phyloP scores from a whole-genome alignment of 2,113 vertebrate species.

The Salminus brasiliensis region DNA sequence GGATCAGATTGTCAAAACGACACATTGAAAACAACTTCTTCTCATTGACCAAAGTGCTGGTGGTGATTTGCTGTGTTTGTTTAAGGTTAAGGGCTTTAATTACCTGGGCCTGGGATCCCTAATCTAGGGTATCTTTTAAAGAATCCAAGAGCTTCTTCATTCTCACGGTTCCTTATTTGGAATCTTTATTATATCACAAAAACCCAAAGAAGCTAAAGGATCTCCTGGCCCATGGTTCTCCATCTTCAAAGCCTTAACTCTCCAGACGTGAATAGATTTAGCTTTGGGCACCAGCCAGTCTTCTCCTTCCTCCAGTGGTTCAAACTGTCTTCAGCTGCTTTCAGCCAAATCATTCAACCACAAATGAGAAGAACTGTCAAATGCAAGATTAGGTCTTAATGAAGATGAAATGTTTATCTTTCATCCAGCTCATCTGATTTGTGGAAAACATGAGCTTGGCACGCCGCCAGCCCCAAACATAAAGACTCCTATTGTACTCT shows the following conservation, averaged over 20 bases:
- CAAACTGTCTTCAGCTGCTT: slow-evolving; percentile 41
- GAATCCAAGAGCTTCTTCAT: neutral
- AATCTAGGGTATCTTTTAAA: neutral
- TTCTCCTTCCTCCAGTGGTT: slow-evolving; percentile 36
- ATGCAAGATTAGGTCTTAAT: slow-evolving; percentile 16
- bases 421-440: slow-evolving; percentile 53
- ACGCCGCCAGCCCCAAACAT: slow-evolving; percentile 6
- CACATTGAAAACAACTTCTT: slow-evolving; percentile 1
- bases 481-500: slow-evolving; percentile 9
- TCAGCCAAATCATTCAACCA: slow-evolving; percentile 32
- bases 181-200: neutral
- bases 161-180: slow-evolving; percentile 5
- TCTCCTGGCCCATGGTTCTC: slow-evolving; percentile 19
- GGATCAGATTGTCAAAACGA: neutral
- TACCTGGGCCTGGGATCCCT: slow-evolving; percentile 7
- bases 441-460: slow-evolving; percentile 27
- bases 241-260: slow-evolving; percentile 23
- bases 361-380: slow-evolving; percentile 13
- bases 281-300: slow-evolving; percentile 40
- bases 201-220: slow-evolving; percentile 33
- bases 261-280: slow-evolving; percentile 41
- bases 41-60: neutral
- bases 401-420: slow-evolving; percentile 48
- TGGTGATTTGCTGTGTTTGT: slow-evolving; percentile 8
- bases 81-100: slow-evolving; percentile 24